Evolutionary conservation across 2,797 vertebrate genomes (phyloP).

Genomic region (Perodicticus potto): DNA sequence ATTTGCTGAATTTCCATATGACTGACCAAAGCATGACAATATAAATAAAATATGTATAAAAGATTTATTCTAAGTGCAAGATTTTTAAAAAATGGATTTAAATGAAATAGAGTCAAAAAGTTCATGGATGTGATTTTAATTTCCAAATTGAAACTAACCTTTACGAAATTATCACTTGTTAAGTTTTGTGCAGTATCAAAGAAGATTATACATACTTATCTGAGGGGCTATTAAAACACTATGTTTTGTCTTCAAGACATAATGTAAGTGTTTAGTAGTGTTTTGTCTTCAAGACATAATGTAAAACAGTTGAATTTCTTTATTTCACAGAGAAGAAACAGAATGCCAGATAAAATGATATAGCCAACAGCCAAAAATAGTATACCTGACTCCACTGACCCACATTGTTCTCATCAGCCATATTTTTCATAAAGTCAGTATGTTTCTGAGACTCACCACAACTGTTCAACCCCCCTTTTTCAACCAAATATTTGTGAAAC

Average conservation of each 20-base stretch:
- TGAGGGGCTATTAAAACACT: background rate
- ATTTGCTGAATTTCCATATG: background rate
- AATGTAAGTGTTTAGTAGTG: too few relatives aligned
- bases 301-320: background rate
- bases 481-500: background rate
- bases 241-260: too few relatives aligned
- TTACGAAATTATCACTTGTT: background rate
- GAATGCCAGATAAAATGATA: background rate
- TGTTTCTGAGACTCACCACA: background rate
- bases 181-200: background rate
- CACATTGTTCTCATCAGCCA: background rate
- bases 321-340: background rate
- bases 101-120: background rate
- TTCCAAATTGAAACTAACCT: background rate
- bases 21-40: background rate
- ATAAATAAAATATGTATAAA: background rate
- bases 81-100: background rate
- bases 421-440: background rate
- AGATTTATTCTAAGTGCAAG: background rate
- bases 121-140: background rate
- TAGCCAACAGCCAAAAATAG: background rate
- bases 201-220: background rate
- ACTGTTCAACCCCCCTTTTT: background rate
- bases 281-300: background rate
- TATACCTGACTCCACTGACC: background rate